These are phyloP conservation scores for Mastacembelus armatus DNA, from an alignment of 2,797 vertebrate species.

Conservation along the genomic window DNA sequence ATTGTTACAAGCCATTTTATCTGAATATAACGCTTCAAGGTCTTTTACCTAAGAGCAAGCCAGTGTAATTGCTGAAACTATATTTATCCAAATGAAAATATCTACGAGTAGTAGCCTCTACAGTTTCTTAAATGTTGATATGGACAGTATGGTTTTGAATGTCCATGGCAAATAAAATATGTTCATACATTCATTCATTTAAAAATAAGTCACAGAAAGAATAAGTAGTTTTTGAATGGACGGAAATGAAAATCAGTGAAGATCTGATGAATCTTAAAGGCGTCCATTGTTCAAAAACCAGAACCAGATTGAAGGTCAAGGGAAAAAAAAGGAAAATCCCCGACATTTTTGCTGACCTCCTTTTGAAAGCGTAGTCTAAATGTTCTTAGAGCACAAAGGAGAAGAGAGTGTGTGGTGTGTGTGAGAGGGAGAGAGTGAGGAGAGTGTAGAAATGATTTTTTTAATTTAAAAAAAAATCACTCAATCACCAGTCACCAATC, in stretches of 20 bases:
- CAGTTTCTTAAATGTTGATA: slow-evolving; percentile 4
- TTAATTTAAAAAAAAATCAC: slow-evolving; percentile 77
- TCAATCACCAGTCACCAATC: too few species aligned
- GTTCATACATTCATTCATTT: slow-evolving; percentile 53
- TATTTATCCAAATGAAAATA: slow-evolving; percentile 38
- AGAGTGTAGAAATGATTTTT: slow-evolving; percentile 62
- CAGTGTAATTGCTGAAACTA: slow-evolving; percentile 31
- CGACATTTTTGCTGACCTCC: slow-evolving; percentile 69
- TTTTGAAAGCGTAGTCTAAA: slow-evolving; percentile 65
- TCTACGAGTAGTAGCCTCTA: neutral
- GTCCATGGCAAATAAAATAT: slow-evolving; percentile 38
- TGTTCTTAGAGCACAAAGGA: slow-evolving; percentile 73
- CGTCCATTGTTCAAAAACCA: slow-evolving; percentile 69
- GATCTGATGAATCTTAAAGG: slow-evolving; percentile 75
- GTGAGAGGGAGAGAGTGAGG: slow-evolving; percentile 17
- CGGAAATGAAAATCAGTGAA: slow-evolving; percentile 65
- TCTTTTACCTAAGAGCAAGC: slow-evolving; percentile 4
- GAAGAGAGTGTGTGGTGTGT: slow-evolving; percentile 42
- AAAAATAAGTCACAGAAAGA: slow-evolving; percentile 46
- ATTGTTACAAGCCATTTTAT: slow-evolving; percentile 32
- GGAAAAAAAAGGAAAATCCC: slow-evolving; percentile 57
- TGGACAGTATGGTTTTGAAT: slow-evolving; percentile 40
- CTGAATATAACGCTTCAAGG: slow-evolving; percentile 41
- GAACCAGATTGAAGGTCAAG: slow-evolving; percentile 77
- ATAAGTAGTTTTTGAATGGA: slow-evolving; percentile 53